phyloP scores from a whole-genome alignment of 2,888 invertebrate species.

The Petrophora chlorosata region DNA sequence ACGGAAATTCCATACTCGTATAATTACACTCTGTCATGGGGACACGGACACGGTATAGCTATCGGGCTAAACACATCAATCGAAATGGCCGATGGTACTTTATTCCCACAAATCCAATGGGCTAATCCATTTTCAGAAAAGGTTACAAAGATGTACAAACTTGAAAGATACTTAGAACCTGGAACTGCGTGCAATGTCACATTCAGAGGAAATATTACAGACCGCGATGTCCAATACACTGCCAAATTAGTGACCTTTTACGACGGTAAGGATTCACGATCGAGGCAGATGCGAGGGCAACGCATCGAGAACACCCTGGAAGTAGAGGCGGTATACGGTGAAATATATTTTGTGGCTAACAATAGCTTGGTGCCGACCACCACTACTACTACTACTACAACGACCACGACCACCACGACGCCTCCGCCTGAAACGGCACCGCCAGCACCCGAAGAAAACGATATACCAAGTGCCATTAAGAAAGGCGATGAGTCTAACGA shows the following conservation, averaged over 20 bases:
- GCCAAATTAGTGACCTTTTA: constrained; percentile 89
- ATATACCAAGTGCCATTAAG: constrained; percentile 63
- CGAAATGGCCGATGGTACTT: constrained; percentile 82
- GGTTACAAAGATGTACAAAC: constrained; percentile 82
- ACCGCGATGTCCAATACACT: constrained; percentile 89
- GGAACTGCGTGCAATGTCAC: constrained; percentile 93
- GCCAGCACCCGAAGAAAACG: constrained; percentile 75
- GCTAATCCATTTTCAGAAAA: constrained; percentile 83
- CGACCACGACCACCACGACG: constrained; percentile 84
- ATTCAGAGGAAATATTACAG: constrained; percentile 88
- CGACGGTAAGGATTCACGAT: constrained; percentile 83
- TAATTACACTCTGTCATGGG: constrained; percentile 90
- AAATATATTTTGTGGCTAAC: constrained; percentile 90
- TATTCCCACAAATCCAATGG: constrained; percentile 87
- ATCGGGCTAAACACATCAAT: constrained; percentile 88
- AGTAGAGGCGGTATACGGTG: constrained; percentile 88
- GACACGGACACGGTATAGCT: constrained; percentile 88
- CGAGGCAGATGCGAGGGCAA: constrained; percentile 85
- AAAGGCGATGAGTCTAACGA: constrained; percentile 54
- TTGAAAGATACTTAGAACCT: constrained; percentile 87
- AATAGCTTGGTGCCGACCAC: constrained; percentile 91
- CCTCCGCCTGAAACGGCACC: constrained; percentile 78
- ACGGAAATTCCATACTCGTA: constrained; percentile 89
- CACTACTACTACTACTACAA: constrained; percentile 85
- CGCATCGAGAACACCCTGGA: constrained; percentile 88